Conservation (phyloP, 2,888 invertebrate genomes). For the Aphodius sticticus region DNA sequence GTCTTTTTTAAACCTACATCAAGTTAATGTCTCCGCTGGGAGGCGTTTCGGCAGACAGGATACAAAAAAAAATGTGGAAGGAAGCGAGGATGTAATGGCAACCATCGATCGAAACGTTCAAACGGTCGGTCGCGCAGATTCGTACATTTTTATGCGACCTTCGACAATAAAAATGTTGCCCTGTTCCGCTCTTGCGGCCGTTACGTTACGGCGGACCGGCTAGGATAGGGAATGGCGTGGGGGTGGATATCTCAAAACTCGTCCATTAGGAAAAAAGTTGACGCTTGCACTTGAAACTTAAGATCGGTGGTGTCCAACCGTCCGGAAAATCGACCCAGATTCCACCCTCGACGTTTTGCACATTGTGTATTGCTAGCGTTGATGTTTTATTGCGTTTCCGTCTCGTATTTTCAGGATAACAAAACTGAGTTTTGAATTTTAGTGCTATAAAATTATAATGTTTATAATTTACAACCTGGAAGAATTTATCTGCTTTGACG, state of each 20-base stretch:
- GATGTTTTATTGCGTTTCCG: neutral
- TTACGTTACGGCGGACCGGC: neutral
- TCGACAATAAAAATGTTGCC: neutral
- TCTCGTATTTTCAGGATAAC: neutral
- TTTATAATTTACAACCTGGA: no score
- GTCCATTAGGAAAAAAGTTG: conserved; percentile 4
- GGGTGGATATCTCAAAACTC: neutral
- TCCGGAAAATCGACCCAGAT: neutral
- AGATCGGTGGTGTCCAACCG: neutral
- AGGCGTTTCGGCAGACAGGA: neutral
- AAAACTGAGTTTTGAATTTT: neutral
- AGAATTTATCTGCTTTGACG: no score
- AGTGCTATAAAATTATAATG: neutral
- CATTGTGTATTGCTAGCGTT: neutral
- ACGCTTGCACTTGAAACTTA: conserved; percentile 4
- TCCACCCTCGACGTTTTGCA: neutral
- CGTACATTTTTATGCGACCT: neutral
- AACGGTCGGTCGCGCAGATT: neutral
- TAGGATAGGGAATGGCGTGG: neutral
- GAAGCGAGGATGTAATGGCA: neutral
- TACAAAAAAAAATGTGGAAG: neutral
- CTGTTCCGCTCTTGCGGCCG: neutral
- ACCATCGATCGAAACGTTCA: conserved; percentile 4
- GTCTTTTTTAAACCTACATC: conserved; percentile 4
- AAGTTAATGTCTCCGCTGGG: neutral